Evolutionary conservation across 2,797 vertebrate species (phyloP).

Genomic region (Bradypus variegatus): DNA sequence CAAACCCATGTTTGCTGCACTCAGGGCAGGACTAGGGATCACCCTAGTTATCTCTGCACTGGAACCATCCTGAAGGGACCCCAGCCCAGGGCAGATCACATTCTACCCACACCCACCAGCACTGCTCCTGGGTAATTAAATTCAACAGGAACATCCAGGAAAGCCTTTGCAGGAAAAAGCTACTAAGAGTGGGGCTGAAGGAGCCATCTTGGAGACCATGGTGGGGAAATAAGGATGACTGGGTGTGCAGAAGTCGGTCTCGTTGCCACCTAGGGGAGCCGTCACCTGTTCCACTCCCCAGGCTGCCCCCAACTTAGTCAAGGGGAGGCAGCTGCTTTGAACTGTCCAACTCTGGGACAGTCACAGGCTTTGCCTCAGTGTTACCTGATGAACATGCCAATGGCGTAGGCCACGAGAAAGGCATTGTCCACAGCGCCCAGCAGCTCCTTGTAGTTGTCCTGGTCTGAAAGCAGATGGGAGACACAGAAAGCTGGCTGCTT

Average conservation of each 20-base stretch:
- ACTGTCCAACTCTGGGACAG: background rate
- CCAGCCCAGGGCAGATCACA: background rate
- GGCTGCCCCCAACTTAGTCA: no score
- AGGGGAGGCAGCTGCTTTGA: background rate
- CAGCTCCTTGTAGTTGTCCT: conserved; percentile 88
- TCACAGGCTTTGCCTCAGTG: background rate
- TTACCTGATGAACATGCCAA: conserved; percentile 98
- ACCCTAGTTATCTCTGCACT: background rate
- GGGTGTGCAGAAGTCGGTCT: background rate
- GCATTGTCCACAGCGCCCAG: conserved; percentile 91
- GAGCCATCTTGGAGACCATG: rapidly evolving
- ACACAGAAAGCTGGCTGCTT: background rate
- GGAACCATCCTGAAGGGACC: background rate
- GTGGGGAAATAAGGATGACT: background rate
- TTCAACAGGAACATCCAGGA: background rate
- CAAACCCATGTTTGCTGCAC: background rate
- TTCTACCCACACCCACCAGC: background rate
- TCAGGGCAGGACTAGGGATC: background rate
- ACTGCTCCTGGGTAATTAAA: background rate
- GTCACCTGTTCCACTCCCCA: background rate
- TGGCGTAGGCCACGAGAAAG: conserved; percentile 93
- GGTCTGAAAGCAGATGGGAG: conserved; percentile 74
- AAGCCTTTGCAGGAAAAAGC: background rate
- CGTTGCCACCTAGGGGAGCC: background rate
- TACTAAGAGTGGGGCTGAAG: background rate